These are phyloP conservation scores for Oncopodura yosiiana DNA, from an alignment of 1,140 invertebrate genomes.

Conservation along the genomic window DNA sequence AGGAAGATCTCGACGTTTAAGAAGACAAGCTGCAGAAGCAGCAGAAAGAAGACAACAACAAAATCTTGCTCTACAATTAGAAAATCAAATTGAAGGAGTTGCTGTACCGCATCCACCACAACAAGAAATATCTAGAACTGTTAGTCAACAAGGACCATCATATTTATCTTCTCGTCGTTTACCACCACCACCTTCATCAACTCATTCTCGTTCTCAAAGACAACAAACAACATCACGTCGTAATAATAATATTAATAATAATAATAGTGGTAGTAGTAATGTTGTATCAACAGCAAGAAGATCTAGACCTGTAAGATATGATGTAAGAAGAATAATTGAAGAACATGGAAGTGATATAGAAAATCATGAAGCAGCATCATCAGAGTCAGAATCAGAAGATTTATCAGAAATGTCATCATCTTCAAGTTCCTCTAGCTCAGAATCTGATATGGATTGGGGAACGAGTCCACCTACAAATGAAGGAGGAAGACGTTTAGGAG, in stretches of 20 bases:
- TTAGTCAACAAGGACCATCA: constrained; percentile 24
- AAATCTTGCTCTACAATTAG: constrained; percentile 12
- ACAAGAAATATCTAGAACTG: constrained; percentile 27
- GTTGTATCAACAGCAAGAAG: neutral
- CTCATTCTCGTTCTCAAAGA: neutral
- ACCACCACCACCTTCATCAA: neutral
- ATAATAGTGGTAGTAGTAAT: no score
- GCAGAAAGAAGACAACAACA: constrained; percentile 13
- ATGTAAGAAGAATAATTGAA: constrained; percentile 19
- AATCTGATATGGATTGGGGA: no score
- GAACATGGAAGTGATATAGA: constrained; percentile 19
- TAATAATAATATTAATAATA: no score
- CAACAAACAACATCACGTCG: no score
- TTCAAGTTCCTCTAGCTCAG: no score
- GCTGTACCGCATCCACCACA: constrained; percentile 29
- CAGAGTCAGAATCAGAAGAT: no score
- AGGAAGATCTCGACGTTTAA: constrained; percentile 14
- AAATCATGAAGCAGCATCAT: no score
- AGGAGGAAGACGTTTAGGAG: no score
- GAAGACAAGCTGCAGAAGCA: constrained; percentile 23
- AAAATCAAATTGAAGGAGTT: constrained; percentile 32
- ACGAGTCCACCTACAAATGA: neutral
- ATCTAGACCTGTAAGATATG: constrained; percentile 12
- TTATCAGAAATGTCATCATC: no score
- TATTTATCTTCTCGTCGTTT: constrained; percentile 13